A percentile compares a stretch with the other conserved stretches of the same genome.
Evolutionary conservation across 2,797 vertebrate species (phyloP).

Genomic region (Cuniculus paca): DNA sequence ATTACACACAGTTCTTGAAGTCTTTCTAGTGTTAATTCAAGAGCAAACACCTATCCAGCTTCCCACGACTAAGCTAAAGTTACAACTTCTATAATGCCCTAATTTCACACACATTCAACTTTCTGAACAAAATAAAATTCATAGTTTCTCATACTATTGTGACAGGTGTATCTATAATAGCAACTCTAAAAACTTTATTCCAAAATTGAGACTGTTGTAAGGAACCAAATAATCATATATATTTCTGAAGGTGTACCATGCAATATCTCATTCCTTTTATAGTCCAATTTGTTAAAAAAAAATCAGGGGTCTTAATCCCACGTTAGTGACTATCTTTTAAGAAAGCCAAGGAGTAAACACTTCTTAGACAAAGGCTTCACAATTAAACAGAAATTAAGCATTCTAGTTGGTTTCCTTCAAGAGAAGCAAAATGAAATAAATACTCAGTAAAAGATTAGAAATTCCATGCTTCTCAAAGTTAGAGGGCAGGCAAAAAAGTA

Average conservation of each 20-base stretch:
- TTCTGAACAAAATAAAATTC: constrained; percentile 35
- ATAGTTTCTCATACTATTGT: not conserved
- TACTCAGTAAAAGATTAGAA: too few relatives aligned
- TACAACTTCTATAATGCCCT: not conserved
- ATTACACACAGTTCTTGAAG: not conserved
- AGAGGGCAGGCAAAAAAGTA: not conserved
- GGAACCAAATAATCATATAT: not conserved
- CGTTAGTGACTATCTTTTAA: not conserved
- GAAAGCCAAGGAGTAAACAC: not conserved
- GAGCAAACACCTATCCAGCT: not conserved
- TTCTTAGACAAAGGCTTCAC: not conserved
- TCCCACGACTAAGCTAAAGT: not conserved
- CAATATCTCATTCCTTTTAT: not conserved
- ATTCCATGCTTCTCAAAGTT: constrained; percentile 10
- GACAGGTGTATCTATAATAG: not conserved
- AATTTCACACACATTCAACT: constrained; percentile 31
- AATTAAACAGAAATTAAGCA: constrained; percentile 18
- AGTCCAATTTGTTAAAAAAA: not conserved
- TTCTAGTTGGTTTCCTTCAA: constrained; percentile 3
- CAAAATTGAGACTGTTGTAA: not conserved
- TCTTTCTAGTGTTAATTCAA: constrained; percentile 42
- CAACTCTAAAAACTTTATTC: constrained; percentile 22
- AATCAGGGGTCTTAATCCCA: not conserved
- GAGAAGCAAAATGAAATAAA: constrained; percentile 13
- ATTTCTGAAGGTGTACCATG: constrained; percentile 10